These are phyloP conservation scores for Hystrix brachyura DNA, from an alignment of 2,113 vertebrate genomes.

Conservation along the genomic window DNA sequence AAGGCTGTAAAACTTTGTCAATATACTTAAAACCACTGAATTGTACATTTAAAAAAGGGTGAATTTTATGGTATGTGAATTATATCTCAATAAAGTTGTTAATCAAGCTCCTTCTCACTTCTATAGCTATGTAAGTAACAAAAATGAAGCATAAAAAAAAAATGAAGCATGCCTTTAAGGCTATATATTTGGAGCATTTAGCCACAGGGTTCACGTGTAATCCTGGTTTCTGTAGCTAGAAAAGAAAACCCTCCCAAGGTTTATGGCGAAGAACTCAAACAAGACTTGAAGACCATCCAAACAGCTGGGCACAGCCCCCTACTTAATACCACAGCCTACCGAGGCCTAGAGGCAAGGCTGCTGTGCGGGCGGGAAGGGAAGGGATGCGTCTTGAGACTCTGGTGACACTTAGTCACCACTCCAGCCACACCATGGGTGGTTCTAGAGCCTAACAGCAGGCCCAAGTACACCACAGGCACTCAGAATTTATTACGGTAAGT, in stretches of 20 bases:
- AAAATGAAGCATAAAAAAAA: background rate
- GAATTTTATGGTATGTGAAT: conserved; percentile 49
- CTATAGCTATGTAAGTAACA: background rate
- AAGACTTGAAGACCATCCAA: background rate
- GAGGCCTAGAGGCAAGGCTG: background rate
- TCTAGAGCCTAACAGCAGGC: background rate
- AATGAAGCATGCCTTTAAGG: background rate
- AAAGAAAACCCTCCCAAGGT: background rate
- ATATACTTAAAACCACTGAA: conserved; percentile 41
- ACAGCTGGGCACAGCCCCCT: background rate
- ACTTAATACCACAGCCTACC: background rate
- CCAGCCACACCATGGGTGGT: background rate
- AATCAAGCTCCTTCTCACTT: conserved; percentile 1
- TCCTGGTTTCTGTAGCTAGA: background rate
- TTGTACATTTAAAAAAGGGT: background rate
- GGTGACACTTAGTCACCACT: background rate
- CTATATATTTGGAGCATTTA: background rate
- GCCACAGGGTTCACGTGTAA: background rate
- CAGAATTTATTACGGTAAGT: background rate
- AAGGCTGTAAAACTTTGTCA: background rate
- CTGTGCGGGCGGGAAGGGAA: background rate
- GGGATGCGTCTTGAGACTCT: background rate
- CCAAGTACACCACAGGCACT: background rate
- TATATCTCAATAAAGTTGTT: conserved; percentile 52
- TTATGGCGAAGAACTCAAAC: background rate